These are phyloP conservation scores for Chionodraco myersi DNA, from an alignment of 2,113 vertebrate species.

Conservation along the genomic window DNA sequence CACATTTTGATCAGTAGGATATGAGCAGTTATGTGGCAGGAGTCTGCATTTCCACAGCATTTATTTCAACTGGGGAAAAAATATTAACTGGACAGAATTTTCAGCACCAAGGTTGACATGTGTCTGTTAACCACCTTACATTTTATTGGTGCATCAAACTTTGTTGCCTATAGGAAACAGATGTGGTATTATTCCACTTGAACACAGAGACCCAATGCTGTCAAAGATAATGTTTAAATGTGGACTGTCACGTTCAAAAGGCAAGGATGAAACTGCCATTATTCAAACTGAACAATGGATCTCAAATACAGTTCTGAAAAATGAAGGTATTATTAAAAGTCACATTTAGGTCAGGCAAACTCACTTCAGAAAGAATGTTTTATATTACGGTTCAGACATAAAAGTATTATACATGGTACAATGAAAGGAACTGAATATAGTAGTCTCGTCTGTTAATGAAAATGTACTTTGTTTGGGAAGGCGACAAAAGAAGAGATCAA, in stretches of 20 bases:
- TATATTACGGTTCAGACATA: too few relatives aligned
- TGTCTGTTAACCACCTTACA: background rate
- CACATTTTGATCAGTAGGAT: background rate
- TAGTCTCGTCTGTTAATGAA: too few relatives aligned
- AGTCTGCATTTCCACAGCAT: too few relatives aligned
- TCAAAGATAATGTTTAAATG: background rate
- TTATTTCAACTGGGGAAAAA: background rate
- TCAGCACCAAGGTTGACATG: background rate
- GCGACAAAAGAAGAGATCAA: too few relatives aligned
- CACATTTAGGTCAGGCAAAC: background rate
- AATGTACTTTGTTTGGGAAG: too few relatives aligned
- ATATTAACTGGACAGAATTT: background rate
- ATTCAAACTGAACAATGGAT: background rate
- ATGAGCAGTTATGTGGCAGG: background rate
- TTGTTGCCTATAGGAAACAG: background rate
- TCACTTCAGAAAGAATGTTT: too few relatives aligned
- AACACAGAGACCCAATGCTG: background rate
- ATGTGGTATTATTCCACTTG: slow-evolving; percentile 1
- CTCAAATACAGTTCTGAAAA: background rate
- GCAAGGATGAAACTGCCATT: background rate
- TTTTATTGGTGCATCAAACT: background rate
- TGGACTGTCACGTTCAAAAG: background rate
- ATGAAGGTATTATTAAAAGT: background rate
- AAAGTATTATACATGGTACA: too few relatives aligned
- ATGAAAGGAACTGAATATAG: too few relatives aligned